These are phyloP conservation scores for Lysandra bellargus DNA, from an alignment of 2,888 invertebrate species.

Conservation along the genomic window DNA sequence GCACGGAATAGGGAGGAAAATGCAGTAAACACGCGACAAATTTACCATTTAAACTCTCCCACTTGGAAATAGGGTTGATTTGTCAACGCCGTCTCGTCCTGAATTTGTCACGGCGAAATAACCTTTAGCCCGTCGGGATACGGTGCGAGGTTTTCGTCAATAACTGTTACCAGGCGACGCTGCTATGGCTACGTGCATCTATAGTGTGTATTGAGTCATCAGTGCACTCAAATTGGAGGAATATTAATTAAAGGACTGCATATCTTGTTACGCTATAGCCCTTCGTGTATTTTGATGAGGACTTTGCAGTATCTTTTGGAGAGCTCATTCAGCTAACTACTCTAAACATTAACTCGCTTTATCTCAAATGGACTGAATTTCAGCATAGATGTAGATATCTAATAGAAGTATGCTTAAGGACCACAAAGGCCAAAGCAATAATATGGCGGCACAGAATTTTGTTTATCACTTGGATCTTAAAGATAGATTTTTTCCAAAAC, in stretches of 20 bases:
- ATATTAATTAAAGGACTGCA: constrained; percentile 29
- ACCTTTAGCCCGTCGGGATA: constrained; percentile 33
- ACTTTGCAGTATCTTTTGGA: constrained; percentile 28
- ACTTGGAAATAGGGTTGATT: constrained; percentile 35
- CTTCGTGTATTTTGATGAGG: constrained; percentile 18
- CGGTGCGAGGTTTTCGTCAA: constrained; percentile 28
- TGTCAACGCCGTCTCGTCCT: constrained; percentile 34
- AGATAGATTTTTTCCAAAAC: too few species aligned
- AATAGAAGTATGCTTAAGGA: background rate
- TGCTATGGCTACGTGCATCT: constrained; percentile 37
- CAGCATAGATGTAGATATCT: background rate
- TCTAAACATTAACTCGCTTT: background rate
- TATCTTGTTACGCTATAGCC: constrained; percentile 28
- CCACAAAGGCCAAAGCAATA: background rate
- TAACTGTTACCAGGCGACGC: constrained; percentile 40
- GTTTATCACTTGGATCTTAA: too few species aligned
- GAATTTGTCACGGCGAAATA: constrained; percentile 30
- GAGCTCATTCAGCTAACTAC: background rate
- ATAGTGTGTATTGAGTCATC: constrained; percentile 38
- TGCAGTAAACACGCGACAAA: constrained; percentile 32
- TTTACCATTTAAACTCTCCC: constrained; percentile 33
- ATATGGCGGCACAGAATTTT: too few species aligned
- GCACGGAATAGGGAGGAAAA: constrained; percentile 38
- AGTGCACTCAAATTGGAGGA: constrained; percentile 40
- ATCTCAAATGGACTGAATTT: background rate